Evolutionary conservation across 2,888 invertebrate species (phyloP).

Genomic region (Rotaria sp.): DNA sequence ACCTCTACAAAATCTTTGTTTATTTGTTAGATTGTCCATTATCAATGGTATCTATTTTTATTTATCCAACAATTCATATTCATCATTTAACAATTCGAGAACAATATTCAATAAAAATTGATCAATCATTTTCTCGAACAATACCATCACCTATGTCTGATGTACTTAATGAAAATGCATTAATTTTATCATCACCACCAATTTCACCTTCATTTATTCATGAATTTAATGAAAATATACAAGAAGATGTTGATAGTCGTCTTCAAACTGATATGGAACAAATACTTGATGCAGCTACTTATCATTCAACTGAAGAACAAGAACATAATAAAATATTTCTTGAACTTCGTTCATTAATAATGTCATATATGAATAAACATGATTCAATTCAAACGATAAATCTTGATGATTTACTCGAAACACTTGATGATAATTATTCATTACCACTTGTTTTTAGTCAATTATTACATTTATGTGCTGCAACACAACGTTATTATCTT

Average conservation of each 20-base stretch:
- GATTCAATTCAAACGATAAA: neutral
- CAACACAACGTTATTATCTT: neutral
- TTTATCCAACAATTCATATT: neutral
- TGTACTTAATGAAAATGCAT: neutral
- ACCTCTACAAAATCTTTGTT: too few relatives aligned
- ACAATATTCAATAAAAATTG: neutral
- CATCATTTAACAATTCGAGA: neutral
- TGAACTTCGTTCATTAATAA: neutral
- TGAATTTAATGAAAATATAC: neutral
- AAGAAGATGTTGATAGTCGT: neutral
- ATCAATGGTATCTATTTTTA: neutral
- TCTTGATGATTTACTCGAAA: neutral
- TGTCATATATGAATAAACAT: neutral
- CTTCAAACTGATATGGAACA: conserved; percentile 15
- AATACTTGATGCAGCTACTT: neutral
- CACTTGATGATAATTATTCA: neutral
- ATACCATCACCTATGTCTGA: neutral
- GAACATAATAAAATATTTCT: neutral
- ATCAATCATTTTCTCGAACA: neutral
- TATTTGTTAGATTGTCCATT: neutral
- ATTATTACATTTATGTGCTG: neutral
- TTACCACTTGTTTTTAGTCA: neutral
- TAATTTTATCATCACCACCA: neutral
- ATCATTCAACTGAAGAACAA: neutral
- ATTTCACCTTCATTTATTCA: neutral